phyloP scores from a whole-genome alignment of 2,888 invertebrate genomes.

The Chesias legatella region DNA sequence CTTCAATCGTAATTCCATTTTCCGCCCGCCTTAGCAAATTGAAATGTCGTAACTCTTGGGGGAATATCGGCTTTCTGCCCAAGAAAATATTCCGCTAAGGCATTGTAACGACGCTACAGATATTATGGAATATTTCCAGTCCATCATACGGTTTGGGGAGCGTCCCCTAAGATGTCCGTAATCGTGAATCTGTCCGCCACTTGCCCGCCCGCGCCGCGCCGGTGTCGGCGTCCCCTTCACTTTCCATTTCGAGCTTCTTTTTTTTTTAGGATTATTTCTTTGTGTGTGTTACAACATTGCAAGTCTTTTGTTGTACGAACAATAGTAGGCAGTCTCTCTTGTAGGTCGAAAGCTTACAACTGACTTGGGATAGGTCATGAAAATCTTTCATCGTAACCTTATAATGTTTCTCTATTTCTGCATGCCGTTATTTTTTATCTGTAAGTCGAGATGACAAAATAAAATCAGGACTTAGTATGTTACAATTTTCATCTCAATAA shows the following conservation, averaged over 20 bases:
- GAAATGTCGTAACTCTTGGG: slow-evolving; percentile 82
- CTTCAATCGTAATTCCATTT: slow-evolving; percentile 81
- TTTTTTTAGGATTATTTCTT: slow-evolving; percentile 35
- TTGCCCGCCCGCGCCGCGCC: slow-evolving; percentile 53
- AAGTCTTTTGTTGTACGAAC: slow-evolving; percentile 24
- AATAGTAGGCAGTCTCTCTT: slow-evolving; percentile 12
- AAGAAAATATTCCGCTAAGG: slow-evolving; percentile 78
- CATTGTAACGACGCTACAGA: slow-evolving; percentile 74
- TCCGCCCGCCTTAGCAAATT: slow-evolving; percentile 82
- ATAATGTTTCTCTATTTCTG: slow-evolving; percentile 14
- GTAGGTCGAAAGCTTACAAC: slow-evolving; percentile 16
- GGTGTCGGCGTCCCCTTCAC: slow-evolving; percentile 43
- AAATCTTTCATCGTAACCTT: slow-evolving; percentile 25
- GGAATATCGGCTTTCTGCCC: slow-evolving; percentile 80
- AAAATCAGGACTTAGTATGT: no score
- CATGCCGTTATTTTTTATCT: slow-evolving; percentile 6
- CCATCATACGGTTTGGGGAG: slow-evolving; percentile 65
- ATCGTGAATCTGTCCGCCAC: slow-evolving; percentile 63
- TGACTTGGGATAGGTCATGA: slow-evolving; percentile 40
- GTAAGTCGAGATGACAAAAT: neutral
- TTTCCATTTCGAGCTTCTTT: slow-evolving; percentile 43
- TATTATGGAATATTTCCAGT: slow-evolving; percentile 77
- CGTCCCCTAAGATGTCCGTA: slow-evolving; percentile 63
- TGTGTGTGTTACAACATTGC: slow-evolving; percentile 33
- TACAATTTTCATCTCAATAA: no score